Evolutionary conservation across 2,888 invertebrate genomes (phyloP).

Genomic region (Reticulitermes lucifugus): DNA sequence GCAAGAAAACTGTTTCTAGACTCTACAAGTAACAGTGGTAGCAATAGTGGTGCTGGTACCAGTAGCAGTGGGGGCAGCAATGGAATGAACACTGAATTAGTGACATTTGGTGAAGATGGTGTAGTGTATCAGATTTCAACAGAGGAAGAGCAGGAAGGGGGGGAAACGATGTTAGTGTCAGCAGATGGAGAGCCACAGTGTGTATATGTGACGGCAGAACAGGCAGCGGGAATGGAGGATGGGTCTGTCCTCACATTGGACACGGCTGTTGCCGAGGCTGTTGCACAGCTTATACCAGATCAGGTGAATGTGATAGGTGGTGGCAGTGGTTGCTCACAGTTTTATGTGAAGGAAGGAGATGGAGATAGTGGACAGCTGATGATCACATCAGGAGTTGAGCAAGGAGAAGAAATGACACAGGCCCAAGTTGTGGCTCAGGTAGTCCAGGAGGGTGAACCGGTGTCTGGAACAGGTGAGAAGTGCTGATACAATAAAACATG

Average conservation of each 20-base stretch:
- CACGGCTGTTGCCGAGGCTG: slow-evolving; percentile 64
- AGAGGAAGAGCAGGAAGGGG: slow-evolving; percentile 38
- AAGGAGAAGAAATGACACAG: slow-evolving; percentile 57
- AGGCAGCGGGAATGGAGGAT: slow-evolving; percentile 65
- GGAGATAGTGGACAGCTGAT: slow-evolving; percentile 52
- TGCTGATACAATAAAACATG: background rate
- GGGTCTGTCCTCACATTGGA: slow-evolving; percentile 59
- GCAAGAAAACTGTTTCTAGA: slow-evolving; percentile 49
- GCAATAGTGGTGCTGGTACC: background rate
- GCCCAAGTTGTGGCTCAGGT: slow-evolving; percentile 89
- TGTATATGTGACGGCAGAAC: slow-evolving; percentile 73
- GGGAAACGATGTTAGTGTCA: slow-evolving; percentile 60
- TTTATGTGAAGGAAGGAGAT: slow-evolving; percentile 63
- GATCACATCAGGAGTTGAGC: slow-evolving; percentile 48
- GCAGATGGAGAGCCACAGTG: slow-evolving; percentile 79
- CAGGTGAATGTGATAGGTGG: slow-evolving; percentile 60
- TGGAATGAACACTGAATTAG: slow-evolving; percentile 66
- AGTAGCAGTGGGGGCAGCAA: background rate
- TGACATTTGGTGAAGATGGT: slow-evolving; percentile 87
- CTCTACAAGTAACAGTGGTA: background rate
- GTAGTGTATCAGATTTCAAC: slow-evolving; percentile 75
- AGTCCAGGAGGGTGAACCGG: slow-evolving; percentile 85
- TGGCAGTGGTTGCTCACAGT: slow-evolving; percentile 56
- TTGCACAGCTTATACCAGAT: slow-evolving; percentile 70
- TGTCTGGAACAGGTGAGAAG: slow-evolving; percentile 72